Evolutionary conservation across 1,140 invertebrate species (phyloP), one percentile per base, ranked within the genome.

Genomic region (Monochamus saltuarius): DNA sequence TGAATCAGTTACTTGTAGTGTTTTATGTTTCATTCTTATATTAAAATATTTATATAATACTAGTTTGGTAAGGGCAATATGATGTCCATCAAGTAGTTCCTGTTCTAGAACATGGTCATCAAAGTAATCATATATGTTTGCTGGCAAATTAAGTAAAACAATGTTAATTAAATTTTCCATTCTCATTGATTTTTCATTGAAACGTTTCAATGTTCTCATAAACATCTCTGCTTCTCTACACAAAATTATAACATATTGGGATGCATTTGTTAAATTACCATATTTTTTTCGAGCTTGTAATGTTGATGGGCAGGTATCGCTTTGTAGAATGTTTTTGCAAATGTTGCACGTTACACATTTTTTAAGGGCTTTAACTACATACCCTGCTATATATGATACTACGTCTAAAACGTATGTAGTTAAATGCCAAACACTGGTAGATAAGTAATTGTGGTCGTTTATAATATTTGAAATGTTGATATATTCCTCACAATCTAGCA

Each of bases 261-360:
- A 19, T 38, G 59, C 40, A 34, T 46, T 61, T 4, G 29, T 16
- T 42, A 61, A 29, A 8, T 50, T 37, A 14, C 59, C 45, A 49
- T 54, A 49, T 38, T 19, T 43, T 43, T 59, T 59, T 42, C 14
- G 52, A 3, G 38, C 29, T 40, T 49, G 43, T 11, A 60, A 16
- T 19, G 51, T 55, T 13, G 17, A n/a, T 11, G 40, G 10, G 29
- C 14, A 13, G 17, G 29, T 11, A n/a, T 17, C 13, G 19, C 22
- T 17, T 46, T 37, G 10, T 38, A 16, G 9, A 14, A 43, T 29
- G 13, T 55, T 43, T 19, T 55, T 22, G n/a, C 22, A 36, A 14
- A 40, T 55, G 17, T 55, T 22, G n/a, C 22, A 36, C 10, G 51
- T 55, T 11, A 46, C 22, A 13, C 34, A 42, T 7, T 43, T 45